Evolutionary conservation across 2,797 vertebrate species (phyloP), one percentile per base, ranked within the genome.

Genomic region (Parotocinclus haroldoi): DNA sequence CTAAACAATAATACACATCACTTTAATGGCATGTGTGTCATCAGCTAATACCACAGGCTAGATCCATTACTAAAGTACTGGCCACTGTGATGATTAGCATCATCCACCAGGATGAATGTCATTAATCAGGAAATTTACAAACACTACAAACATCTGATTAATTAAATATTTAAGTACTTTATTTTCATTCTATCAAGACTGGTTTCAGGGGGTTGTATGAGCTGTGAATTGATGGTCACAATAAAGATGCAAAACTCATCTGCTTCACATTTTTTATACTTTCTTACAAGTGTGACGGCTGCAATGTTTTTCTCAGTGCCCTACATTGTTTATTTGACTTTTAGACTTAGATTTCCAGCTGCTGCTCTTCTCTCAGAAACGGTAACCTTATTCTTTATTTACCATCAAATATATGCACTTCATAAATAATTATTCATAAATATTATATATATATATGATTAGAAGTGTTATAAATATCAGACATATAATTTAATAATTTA

Each of bases 101-200:
- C 37, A 38, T 65, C 27, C 55, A 54, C 37, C 40, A 42, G 14
- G 39, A 18, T 16, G 54, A 10, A 49, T 38, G 38, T 53, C 27
- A 52, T 55, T 60, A 63, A 39, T 13, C 16, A 19, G 27, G 37
- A 62, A 69, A 56, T 48, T 19, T 17, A 64, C 42, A 45, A 56
- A 56, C n/a, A 55, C 63, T 55, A 49, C 63, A 65, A 65, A 65
- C 52, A 61, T 68, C 27, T 55, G 27, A 54, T 61, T 55, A 48
- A 68, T 68, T 11, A 61, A 68, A 68, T 68, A 19, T 27, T 55
- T 68, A 68, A 68, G 51, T 45, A 68, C 51, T 48, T 39, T 27
- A 55, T 42, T 39, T 68, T 61, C 27, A 55, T 44, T 53, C 51
- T 16, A 49, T 53, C 40, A 55, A 9, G 36, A 61, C n/a, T 27